Conservation (phyloP, 2,797 vertebrate species). For the Nyctibius grandis region DNA sequence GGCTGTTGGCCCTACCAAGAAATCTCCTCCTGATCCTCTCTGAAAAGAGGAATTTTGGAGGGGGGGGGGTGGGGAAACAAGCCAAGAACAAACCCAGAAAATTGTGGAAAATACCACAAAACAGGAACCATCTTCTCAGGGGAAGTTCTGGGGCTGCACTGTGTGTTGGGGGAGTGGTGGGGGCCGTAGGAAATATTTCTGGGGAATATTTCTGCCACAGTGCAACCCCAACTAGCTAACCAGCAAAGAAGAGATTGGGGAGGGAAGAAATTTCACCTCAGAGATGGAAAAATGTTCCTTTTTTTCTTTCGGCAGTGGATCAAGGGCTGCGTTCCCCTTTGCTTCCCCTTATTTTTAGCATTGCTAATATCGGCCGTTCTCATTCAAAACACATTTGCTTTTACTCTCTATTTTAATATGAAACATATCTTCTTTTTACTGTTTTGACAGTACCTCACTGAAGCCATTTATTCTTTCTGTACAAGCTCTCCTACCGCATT, state of each 20-base stretch:
- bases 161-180: background rate
- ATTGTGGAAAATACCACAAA: background rate
- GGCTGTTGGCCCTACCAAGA: background rate
- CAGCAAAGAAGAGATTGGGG: background rate
- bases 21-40: background rate
- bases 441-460: background rate
- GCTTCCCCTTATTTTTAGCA: background rate
- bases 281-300: background rate
- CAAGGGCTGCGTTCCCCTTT: background rate
- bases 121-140: rapidly evolving
- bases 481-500: background rate
- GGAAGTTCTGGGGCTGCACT: background rate
- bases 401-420: background rate
- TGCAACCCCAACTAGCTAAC: background rate
- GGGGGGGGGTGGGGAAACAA: rapidly evolving
- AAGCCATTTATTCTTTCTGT: background rate
- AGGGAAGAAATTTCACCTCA: background rate
- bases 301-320: background rate
- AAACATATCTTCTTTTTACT: background rate
- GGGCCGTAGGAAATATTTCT: background rate
- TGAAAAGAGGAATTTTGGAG: background rate
- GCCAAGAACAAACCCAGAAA: background rate
- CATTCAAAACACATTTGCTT: background rate
- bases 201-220: background rate
- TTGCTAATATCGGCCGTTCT: background rate